Evolutionary conservation across 2,113 vertebrate genomes (phyloP), one percentile per base, ranked within the genome.

Genomic region (Nycticebus coucang): DNA sequence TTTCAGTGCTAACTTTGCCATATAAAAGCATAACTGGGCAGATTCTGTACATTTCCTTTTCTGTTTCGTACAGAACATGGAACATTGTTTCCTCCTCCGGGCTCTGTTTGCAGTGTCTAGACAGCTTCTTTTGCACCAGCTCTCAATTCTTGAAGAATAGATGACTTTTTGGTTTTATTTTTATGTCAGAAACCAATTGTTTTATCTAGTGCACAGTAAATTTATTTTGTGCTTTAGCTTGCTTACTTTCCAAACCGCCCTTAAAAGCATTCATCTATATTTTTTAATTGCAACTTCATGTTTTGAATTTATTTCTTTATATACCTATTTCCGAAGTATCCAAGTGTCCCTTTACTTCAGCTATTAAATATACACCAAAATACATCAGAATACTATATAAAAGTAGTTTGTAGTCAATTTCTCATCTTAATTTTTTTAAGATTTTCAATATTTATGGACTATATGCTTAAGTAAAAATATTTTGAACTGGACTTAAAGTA

Each of bases 141-240:
- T 89, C 3, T 22, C 41, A 37, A 37, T 22, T 81, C 33, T 71
- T 72, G 7, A 28, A 72, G 21, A 92, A 86, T 8, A 92, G 10
- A 81, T 50, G 17, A 14, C 3, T 30, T 81, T 81, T 82, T 86
- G 28, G 78, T 53, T 11, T 89, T 89, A 26, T 53, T 95, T 96
- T 83, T 66, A 45, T 87, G 89, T 87, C 17, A 79, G n/a, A 66
- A 89, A 82, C 35, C 0, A 26, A 35, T 84, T 91, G 83, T 88
- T 87, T 93, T 75, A 74, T 60, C 50, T 81, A 33, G 21, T 22
- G 2, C 9, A 18, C 7, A 41, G 24, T 37, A 30, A 45, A 2
- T 62, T 80, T 88, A n/a, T 71, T 95, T 95, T 95, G 18, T 69
- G 80, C 74, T 85, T 15, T 85, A 66, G 28, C 18, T 45, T 88